These are phyloP conservation scores for Aporophyla lueneburgensis DNA, from an alignment of 2,888 invertebrate genomes.

Conservation along the genomic window DNA sequence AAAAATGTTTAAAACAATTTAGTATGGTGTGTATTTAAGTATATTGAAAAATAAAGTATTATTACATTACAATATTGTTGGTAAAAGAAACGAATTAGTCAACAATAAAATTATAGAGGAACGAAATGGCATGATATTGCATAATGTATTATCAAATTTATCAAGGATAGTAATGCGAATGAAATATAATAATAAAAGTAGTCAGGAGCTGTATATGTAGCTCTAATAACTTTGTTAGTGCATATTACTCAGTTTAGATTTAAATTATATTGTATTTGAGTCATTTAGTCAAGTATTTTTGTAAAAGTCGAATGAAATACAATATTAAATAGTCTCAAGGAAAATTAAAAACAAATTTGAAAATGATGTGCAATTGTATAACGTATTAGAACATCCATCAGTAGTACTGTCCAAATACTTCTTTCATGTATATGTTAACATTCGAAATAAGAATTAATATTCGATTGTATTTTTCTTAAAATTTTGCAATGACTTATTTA, in stretches of 20 bases:
- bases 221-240: background rate
- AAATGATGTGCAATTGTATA: constrained; percentile 3
- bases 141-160: constrained; percentile 1
- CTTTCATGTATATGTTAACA: constrained; percentile 54
- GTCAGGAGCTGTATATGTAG: constrained; percentile 4
- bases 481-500: constrained; percentile 40
- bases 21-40: constrained; percentile 28
- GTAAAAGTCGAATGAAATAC: constrained; percentile 10
- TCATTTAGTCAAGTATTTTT: constrained; percentile 22
- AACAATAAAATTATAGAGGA: constrained; percentile 36
- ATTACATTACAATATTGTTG: constrained; percentile 33
- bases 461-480: constrained; percentile 54
- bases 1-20: constrained; percentile 48
- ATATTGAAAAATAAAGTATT: constrained; percentile 52
- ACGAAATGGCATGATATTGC: constrained; percentile 1
- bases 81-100: constrained; percentile 53
- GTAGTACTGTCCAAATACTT: constrained; percentile 33
- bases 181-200: constrained; percentile 24
- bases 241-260: constrained; percentile 17
- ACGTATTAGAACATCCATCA: constrained; percentile 55
- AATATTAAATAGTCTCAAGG: no score
- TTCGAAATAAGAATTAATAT: constrained; percentile 42
- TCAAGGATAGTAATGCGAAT: background rate
- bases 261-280: constrained; percentile 13
- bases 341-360: background rate